Base-by-base conservation (phyloP, 2,113 vertebrate genomes). In the Hippopotamus amphibius region DNA sequence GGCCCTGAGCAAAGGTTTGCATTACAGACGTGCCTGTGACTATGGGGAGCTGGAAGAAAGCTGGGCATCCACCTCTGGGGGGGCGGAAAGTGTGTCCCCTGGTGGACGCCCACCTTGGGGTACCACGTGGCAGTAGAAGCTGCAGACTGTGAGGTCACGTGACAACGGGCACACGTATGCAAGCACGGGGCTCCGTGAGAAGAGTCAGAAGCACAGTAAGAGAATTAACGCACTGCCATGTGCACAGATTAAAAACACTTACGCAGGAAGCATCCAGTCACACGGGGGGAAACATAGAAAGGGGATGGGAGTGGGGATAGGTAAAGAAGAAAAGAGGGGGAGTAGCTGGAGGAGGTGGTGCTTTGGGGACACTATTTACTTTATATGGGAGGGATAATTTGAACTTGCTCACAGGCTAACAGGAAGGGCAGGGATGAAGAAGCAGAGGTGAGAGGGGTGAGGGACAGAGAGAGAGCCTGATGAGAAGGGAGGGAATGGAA, bases 141-240 rank as follows among this genome's bases (percentile, higher is more conserved):
- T 5, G 0, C 8, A 3, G 28, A 15, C 22, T 9, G 0, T 14
- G 19, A 2, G 16, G 37, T 41, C 69, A 28, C 43, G 10, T 46
- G n/a, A 41, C 4, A 8, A 13, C 22, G 30, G 28, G 37, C 28
- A 22, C 17, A 37, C 43, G 30, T n/a, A 15, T 63, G 13, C 65
- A 72, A 15, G 19, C 46, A 21, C 72, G 59, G 55, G 14, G 28
- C n/a, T 55, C 53, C 7, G 59, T 4, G 17, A 65, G 46, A 43
- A 65, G 4, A 48, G 30, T 26, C 41, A 65, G 48, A 28, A 59
- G 46, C 4, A 16, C 24, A 43, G 15, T 14, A 24, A 77, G 24
- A 30, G 26, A 46, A 41, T 5, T 24, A 80, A 50, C 13, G 66
- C 26, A 48, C 26, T 61, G 21, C 48, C 74, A n/a, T 57, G 50